Base-by-base conservation (phyloP, 2,888 invertebrate genomes). In the Emmelina monodactyla region DNA sequence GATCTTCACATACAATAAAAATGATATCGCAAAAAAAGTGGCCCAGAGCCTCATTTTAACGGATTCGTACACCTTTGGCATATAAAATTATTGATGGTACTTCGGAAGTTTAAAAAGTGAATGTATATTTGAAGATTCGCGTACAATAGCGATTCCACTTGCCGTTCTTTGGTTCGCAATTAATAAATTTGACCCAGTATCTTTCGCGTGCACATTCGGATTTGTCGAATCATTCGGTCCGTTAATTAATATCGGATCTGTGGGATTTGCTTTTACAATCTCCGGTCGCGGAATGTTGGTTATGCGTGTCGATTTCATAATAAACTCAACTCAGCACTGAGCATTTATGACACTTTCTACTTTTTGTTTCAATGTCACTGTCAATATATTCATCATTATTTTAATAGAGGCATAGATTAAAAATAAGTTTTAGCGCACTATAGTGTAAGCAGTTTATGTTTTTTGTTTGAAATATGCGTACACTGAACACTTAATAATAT, bases 101-200 rank as follows among this genome's bases (percentile, higher is more conserved):
- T 50, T 25, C n/a, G n/a, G n/a, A n/a, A 57, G 52, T 50, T 54
- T 55, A 57, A 62, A 68, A 70, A 73, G 73, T 71, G 73, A 73
- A 67, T 58, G 72, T 70, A 11, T 11, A 25, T 9, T n/a, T 25
- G 9, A n/a, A 25, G 9, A 11, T 25, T 5, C 19, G 19, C 6
- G 19, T 53, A 72, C 75, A 75, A 75, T 71, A 60, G 62, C 55
- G 58, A 58, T 53, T 52, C 63, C 58, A 71, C 66, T 73, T 62
- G 11, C 3, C 9, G 69, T 62, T 60, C 61, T 62, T 57, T 59
- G 64, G 70, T 72, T 71, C 60, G 71, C 75, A 71, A 75, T 75
- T 72, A 76, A 72, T 70, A 67, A 65, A 62, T 47, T 53, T 70
- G 76, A 75, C 76, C 76, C 55, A 76, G 69, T 63, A 65, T 62